A percentile compares a stretch with the other conserved stretches of the same genome.
phyloP scores from a whole-genome alignment of 2,797 vertebrate genomes.

The Aythya fuligula region DNA sequence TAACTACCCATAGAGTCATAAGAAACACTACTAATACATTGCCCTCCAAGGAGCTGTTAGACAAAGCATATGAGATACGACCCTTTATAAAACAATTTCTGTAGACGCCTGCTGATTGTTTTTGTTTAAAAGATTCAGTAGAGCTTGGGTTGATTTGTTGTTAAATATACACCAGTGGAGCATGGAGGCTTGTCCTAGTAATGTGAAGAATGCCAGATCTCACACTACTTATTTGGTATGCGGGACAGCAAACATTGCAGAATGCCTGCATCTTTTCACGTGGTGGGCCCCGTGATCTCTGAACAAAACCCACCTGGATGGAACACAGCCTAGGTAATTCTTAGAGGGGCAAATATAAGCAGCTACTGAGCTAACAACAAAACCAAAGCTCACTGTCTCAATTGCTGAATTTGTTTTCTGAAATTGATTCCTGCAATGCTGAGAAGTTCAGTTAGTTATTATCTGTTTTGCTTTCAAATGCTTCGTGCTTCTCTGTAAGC shows the following conservation, averaged over 20 bases:
- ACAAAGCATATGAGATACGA: background rate
- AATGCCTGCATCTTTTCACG: too few relatives aligned
- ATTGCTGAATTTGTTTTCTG: background rate
- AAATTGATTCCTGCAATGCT: background rate
- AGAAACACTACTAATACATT: background rate
- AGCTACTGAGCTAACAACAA: background rate
- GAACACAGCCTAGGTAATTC: background rate
- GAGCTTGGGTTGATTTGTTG: background rate
- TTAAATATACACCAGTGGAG: background rate
- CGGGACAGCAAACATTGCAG: background rate
- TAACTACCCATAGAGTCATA: background rate
- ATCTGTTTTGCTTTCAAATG: background rate
- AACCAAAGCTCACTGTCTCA: background rate
- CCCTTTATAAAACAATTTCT: background rate
- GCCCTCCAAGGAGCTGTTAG: background rate
- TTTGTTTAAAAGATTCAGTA: background rate
- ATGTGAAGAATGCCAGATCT: background rate
- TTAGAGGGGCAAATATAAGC: background rate
- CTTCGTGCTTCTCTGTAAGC: background rate
- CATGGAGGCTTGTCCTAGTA: background rate
- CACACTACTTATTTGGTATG: background rate
- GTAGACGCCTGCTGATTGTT: background rate
- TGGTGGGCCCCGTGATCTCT: background rate
- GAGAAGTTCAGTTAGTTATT: background rate
- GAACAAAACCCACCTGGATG: background rate